Evolutionary conservation across 1,140 invertebrate genomes (phyloP), one percentile per base, ranked within the genome.

Genomic region (Dolichoris vasculosae): DNA sequence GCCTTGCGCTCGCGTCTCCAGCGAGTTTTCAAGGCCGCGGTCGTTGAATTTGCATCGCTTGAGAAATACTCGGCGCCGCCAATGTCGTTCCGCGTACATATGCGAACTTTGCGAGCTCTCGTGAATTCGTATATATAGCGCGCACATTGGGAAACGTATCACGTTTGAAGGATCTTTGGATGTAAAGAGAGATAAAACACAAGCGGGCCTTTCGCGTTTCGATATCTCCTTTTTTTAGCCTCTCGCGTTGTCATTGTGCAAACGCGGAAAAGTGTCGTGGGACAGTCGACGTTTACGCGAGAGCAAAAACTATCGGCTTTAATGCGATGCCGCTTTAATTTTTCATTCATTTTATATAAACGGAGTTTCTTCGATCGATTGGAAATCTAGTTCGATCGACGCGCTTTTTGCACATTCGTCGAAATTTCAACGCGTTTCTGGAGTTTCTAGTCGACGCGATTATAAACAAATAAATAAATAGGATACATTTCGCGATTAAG

Each of bases 1-100:
- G 87, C 75, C 86, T 88, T 88, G 87, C 87, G 86, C 86, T 88
- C 87, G 87, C 87, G 86, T 88, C 85, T 88, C 73, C 85, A 88
- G 87, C 86, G 64, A 43, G 38, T 81, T 76, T 86, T 88, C 88
- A 89, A 89, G 88, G 88, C 85, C 85, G 83, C 76, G 83, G 87
- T 82, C 83, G 87, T 84, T 86, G 84, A 87, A 87, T 88, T 87
- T 88, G 86, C 89, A 87, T 88, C 81, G 71, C 81, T 88, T 87
- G 85, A 84, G 83, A 87, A 87, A 86, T 79, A 43, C 59, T 48
- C 71, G 71, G 2, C 38, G 13, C 13, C 82, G 51, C 71, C 71
- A 76, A 75, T 75, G 82, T 63, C 51, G 48, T 63, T 59, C 69
- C 67, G 67, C 67, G 71, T 55, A 63, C 26, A 63, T 26, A 40